These are phyloP conservation scores for Characodon lateralis DNA, from an alignment of 2,797 vertebrate species.

Conservation along the genomic window DNA sequence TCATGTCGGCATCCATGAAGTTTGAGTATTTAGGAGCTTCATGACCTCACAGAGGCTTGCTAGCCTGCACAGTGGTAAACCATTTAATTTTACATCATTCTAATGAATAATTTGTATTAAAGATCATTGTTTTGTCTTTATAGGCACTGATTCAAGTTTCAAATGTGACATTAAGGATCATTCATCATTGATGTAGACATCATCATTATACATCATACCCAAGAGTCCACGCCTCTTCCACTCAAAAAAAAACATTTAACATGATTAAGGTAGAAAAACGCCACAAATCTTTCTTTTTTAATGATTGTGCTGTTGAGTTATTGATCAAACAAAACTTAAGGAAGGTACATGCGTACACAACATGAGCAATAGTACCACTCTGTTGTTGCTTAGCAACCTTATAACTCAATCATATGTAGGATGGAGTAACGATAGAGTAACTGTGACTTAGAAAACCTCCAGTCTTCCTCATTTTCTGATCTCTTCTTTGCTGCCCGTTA, in stretches of 20 bases:
- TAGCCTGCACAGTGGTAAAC: not conserved
- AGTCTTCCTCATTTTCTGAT: not conserved
- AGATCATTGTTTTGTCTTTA: too few relatives aligned
- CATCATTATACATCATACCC: too few relatives aligned
- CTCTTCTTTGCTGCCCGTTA: not conserved
- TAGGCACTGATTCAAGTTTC: too few relatives aligned
- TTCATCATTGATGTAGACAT: too few relatives aligned
- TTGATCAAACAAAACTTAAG: conserved; percentile 45
- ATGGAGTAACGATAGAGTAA: conserved; percentile 17
- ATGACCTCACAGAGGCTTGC: not conserved
- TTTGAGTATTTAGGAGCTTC: not conserved
- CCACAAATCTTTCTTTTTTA: too few relatives aligned
- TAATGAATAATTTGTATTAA: not conserved
- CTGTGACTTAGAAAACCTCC: conserved; percentile 3
- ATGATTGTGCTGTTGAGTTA: not conserved
- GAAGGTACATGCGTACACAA: conserved; percentile 30
- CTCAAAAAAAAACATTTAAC: too few relatives aligned
- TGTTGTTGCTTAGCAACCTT: conserved; percentile 74
- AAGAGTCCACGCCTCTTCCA: too few relatives aligned
- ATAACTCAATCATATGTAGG: conserved; percentile 48
- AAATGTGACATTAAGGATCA: too few relatives aligned
- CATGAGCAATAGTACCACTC: conserved; percentile 25
- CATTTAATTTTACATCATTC: not conserved
- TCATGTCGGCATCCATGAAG: not conserved
- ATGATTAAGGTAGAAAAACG: too few relatives aligned